Percentiles rank a stretch among this genome's conserved stretches.
Evolutionary conservation across 2,797 vertebrate species (phyloP).

Genomic region (Melanitta fusca): DNA sequence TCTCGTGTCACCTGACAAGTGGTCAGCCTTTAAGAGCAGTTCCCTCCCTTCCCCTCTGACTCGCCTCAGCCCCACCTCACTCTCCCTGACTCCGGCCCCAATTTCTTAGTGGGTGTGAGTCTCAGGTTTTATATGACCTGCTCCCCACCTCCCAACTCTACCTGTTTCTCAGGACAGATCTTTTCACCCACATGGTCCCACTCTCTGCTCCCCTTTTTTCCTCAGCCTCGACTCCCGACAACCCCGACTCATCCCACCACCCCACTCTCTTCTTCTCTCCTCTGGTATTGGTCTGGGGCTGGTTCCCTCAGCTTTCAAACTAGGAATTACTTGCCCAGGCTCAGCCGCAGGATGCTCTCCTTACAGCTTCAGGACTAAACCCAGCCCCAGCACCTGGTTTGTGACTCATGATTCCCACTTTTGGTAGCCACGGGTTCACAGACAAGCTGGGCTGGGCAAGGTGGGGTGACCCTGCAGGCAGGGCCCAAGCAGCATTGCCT

Average conservation of each 20-base stretch:
- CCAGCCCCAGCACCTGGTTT: neutral
- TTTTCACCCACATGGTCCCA: fast-evolving
- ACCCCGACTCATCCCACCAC: neutral
- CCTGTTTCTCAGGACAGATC: neutral
- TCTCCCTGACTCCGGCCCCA: neutral
- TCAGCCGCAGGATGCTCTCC: neutral
- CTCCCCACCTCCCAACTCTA: neutral
- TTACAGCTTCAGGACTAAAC: neutral
- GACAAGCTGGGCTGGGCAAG: neutral
- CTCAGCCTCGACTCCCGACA: neutral
- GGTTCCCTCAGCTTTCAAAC: neutral
- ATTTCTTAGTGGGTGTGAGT: neutral
- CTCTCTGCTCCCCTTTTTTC: neutral
- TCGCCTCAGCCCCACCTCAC: neutral
- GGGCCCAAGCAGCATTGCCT: neutral
- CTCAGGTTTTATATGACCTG: neutral
- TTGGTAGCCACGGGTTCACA: neutral
- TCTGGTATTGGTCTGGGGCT: neutral
- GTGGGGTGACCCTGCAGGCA: neutral
- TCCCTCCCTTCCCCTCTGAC: neutral
- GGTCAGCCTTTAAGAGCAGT: neutral
- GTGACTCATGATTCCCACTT: neutral
- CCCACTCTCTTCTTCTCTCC: neutral
- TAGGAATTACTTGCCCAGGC: neutral
- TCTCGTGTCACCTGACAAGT: fast-evolving